A percentile compares a stretch with the other conserved stretches of the same genome.
Evolutionary conservation across 2,888 invertebrate species (phyloP).

Genomic region (Pachydiplax longipennis): DNA sequence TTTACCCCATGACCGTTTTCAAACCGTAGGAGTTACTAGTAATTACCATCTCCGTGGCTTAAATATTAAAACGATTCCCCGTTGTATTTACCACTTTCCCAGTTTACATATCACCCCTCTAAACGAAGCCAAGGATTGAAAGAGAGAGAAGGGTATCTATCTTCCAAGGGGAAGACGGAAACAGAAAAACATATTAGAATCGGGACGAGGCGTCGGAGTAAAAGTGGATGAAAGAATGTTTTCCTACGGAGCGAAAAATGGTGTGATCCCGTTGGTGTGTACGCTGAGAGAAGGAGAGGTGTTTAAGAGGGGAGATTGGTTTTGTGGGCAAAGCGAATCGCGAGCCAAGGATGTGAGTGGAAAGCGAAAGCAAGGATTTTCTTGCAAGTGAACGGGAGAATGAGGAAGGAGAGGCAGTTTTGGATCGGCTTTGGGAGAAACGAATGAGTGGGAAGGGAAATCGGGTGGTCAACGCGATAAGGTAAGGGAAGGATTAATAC

Average conservation of each 20-base stretch:
- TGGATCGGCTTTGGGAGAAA: background rate
- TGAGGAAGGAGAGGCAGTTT: background rate
- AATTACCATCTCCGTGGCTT: background rate
- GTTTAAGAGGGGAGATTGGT: background rate
- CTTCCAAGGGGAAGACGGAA: background rate
- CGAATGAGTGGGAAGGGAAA: background rate
- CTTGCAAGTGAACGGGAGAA: background rate
- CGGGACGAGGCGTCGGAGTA: background rate
- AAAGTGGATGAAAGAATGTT: background rate
- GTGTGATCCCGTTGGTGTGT: background rate
- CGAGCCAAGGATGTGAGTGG: background rate
- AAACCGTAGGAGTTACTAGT: too few species aligned
- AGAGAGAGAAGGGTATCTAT: background rate
- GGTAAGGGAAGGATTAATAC: background rate
- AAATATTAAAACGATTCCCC: background rate
- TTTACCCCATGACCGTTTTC: too few species aligned
- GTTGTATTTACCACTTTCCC: background rate
- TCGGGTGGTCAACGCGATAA: background rate
- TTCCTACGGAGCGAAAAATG: background rate
- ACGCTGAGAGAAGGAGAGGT: background rate
- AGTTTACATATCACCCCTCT: background rate
- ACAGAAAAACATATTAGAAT: background rate
- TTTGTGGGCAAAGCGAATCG: background rate
- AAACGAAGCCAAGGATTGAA: too few species aligned
- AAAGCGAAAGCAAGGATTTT: background rate